Base-by-base conservation (phyloP, 2,113 vertebrate genomes). In the Apteryx owenii region DNA sequence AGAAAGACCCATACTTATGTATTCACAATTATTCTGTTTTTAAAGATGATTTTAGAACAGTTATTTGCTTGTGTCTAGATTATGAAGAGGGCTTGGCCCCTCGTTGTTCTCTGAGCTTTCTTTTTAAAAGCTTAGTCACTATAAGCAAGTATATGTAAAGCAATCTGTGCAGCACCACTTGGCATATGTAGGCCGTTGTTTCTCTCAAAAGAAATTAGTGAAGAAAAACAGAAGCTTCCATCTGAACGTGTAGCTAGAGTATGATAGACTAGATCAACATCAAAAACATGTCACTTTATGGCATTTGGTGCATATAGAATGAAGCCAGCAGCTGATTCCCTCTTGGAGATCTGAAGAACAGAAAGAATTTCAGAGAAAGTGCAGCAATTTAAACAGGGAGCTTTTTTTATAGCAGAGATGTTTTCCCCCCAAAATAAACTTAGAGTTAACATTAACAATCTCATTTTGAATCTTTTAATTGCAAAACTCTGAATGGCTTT, bases 391-490 rank as follows among this genome's bases (percentile, higher is more conserved):
- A 46, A 90, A 89, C 90, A 50, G 65, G 61, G 38, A 89, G 83
- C 7, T 92, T 88, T 85, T 88, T 96, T 93, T 94, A 50, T 73
- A 85, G 40, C 36, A 12, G 31, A 79, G 58, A 81, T 51, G 7
- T 75, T 93, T 83, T 84, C 46, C 25, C 73, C n/a, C 60, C 93
- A 85, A 50, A 92, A 56, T 85, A 65, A 68, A 88, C 13, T 94
- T 89, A 38, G 71, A 92, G 38, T 95, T 91, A 84, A 75, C 85
- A 71, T 81, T 77, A 77, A 83, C 91, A 96, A 75, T 85, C 85
- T 88, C 28, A 56, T 91, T 95, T 90, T 96, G 90, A 56, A 90
- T 95, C 77, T 96, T 96, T 84, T 73, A 86, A 75, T 94, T 96
- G 73, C 50, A 86, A 87, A 60, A 86, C 90, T 91, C 92, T 38